Base-by-base conservation (phyloP, 2,888 invertebrate genomes). In the Chalcis sispes region DNA sequence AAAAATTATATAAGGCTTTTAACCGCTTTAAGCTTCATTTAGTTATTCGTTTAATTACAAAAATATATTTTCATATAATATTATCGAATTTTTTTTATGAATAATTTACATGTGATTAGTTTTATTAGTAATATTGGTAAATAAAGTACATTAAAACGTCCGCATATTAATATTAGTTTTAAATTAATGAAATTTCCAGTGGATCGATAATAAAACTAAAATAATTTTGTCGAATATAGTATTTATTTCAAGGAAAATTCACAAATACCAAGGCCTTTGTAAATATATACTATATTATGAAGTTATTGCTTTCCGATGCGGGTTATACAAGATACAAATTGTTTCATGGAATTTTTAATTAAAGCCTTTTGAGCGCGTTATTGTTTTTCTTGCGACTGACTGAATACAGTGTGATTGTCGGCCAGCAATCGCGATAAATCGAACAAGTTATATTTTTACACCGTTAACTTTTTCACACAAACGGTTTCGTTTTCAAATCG, bases 1-100 rank as follows among this genome's bases (percentile, higher is more conserved):
- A 90, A 81, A 80, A 54, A 36, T 42, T 36, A n/a, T n/a, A n/a
- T n/a, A n/a, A n/a, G n/a, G 8, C 32, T 32, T 32, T 32, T 32
- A 32, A 5, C 8, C 32, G 5, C 32, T 32, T 3, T 32, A 32
- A n/a, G 3, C 8, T 32, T 3, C 32, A 32, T 32, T 32, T 32
- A 32, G 8, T 32, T 32, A 32, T 5, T 32, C 3, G 3, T 32
- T 32, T 32, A 8, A 32, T 32, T 5, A 32, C n/a, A n/a, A n/a
- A n/a, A n/a, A n/a, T n/a, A n/a, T n/a, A n/a, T n/a, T n/a, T n/a
- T n/a, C n/a, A n/a, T n/a, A n/a, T n/a, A n/a, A n/a, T n/a, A n/a
- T n/a, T n/a, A n/a, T n/a, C n/a, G n/a, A n/a, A n/a, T n/a, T n/a
- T n/a, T n/a, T n/a, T n/a, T n/a, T n/a, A n/a, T n/a, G n/a, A n/a